Evolutionary conservation across 2,888 invertebrate species (phyloP), one percentile per base, ranked within the genome.

Genomic region (Patella ulyssiponensis): DNA sequence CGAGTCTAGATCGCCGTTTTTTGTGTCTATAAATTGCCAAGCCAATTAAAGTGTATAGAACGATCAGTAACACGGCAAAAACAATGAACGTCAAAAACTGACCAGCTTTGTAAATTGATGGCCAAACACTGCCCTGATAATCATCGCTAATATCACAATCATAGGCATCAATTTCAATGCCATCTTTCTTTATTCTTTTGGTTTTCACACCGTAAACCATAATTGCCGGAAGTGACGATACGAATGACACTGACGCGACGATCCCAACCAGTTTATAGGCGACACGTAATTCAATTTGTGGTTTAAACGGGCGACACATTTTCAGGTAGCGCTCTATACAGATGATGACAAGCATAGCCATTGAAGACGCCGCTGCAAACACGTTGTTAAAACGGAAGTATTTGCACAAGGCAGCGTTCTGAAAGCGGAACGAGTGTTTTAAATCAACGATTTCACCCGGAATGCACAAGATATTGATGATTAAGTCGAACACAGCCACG

Each of bases 401-500:
- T 23, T 64, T 9, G 14, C 64, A 64, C 64, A 64, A 64, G 15
- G 64, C 14, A 20, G 64, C 1, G 64, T 14, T 64, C 11, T 20
- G 64, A 4, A 64, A 64, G 14, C 23, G 20, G 17, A 23, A 64
- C 2, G 64, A 64, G 17, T 64, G 23, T 9, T 23, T 20, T 12
- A 64, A 23, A 64, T 64, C 64, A 23, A 23, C 9, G 64, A 64
- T 64, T 20, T 64, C 64, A 23, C 64, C 64, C 64, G 64, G 64
- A 64, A 23, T 23, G 23, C 64, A 64, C 23, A 64, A 20, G 23
- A 64, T 23, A 14, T 64, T 64, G 64, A 23, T 64, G 64, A 64
- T 5, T 64, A 64, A 64, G 23, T 64, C 64, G 23, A 64, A 64
- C 23, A 20, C 23, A 23, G 64, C 64, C 23, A 64, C 20, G 12